These are phyloP conservation scores for Ruditapes philippinarum DNA, from an alignment of 1,140 invertebrate species.

Conservation along the genomic window DNA sequence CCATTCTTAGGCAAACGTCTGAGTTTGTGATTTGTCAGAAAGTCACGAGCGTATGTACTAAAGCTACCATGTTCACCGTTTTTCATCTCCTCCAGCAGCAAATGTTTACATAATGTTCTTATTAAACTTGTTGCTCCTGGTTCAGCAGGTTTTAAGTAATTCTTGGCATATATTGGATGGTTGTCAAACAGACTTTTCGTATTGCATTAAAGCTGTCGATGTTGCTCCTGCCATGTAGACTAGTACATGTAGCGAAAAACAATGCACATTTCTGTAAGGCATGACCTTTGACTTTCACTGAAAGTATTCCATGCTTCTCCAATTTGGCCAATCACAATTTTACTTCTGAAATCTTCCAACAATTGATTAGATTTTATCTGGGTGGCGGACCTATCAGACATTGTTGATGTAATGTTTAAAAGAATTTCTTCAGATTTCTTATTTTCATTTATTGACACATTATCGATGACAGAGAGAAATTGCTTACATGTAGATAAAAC, in stretches of 20 bases:
- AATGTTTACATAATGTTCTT: conserved; percentile 41
- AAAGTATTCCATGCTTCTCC: conserved; percentile 12
- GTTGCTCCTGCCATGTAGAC: background rate
- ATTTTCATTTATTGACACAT: conserved; percentile 35
- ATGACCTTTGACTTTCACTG: conserved; percentile 8
- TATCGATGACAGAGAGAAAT: conserved; percentile 40
- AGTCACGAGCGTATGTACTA: background rate
- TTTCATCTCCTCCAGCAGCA: conserved; percentile 45
- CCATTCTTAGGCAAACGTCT: background rate
- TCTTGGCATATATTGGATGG: background rate
- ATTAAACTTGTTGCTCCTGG: conserved; percentile 36
- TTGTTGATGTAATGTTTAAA: conserved; percentile 5
- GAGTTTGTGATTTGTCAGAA: background rate
- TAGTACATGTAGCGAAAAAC: conserved; percentile 13
- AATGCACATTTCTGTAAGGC: background rate
- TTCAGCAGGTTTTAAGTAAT: background rate
- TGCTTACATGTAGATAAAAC: conserved; percentile 49
- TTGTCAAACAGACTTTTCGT: background rate
- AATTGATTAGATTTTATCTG: conserved; percentile 31
- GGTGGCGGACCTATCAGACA: conserved; percentile 36
- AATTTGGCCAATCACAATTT: background rate
- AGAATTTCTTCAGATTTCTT: conserved; percentile 32
- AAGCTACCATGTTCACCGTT: background rate
- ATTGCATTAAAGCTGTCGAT: background rate
- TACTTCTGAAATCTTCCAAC: background rate